These are phyloP conservation scores for Anthoscopus minutus DNA, from an alignment of 2,113 vertebrate genomes.

Conservation along the genomic window DNA sequence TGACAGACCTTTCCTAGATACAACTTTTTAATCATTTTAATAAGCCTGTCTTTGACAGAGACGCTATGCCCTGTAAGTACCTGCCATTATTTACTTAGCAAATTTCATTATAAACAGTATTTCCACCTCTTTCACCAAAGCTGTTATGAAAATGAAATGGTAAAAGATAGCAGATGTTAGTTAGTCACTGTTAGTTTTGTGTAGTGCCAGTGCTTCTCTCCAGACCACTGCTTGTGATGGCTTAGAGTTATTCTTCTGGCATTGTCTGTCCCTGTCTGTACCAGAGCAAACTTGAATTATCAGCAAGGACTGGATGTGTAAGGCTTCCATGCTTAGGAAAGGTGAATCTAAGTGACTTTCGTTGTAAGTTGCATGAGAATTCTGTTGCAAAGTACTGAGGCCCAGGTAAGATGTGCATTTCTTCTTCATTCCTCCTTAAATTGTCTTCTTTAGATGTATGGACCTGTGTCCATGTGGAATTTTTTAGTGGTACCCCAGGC, in stretches of 20 bases:
- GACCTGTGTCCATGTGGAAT: rapidly evolving
- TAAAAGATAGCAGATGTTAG: neutral
- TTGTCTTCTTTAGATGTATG: neutral
- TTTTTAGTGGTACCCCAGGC: neutral
- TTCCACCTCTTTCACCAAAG: neutral
- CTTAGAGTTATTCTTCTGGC: neutral
- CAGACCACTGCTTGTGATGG: rapidly evolving
- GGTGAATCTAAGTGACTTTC: neutral
- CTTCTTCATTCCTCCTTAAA: neutral
- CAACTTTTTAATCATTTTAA: neutral
- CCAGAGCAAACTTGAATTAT: neutral
- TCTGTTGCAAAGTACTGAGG: neutral
- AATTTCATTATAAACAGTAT: neutral
- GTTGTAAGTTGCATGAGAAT: neutral
- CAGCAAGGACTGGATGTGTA: neutral
- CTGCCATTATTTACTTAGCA: neutral
- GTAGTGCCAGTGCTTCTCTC: neutral
- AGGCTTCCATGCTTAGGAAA: neutral
- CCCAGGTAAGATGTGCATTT: neutral
- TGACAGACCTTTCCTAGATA: neutral
- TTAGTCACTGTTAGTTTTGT: neutral
- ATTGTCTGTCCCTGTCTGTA: rapidly evolving
- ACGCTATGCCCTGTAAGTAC: rapidly evolving
- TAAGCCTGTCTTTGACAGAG: neutral
- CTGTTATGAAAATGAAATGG: neutral